A percentile compares a stretch with the other conserved stretches of the same genome.
These are phyloP conservation scores for Anoplius nigerrimus DNA, from an alignment of 2,888 invertebrate species.

Conservation along the genomic window DNA sequence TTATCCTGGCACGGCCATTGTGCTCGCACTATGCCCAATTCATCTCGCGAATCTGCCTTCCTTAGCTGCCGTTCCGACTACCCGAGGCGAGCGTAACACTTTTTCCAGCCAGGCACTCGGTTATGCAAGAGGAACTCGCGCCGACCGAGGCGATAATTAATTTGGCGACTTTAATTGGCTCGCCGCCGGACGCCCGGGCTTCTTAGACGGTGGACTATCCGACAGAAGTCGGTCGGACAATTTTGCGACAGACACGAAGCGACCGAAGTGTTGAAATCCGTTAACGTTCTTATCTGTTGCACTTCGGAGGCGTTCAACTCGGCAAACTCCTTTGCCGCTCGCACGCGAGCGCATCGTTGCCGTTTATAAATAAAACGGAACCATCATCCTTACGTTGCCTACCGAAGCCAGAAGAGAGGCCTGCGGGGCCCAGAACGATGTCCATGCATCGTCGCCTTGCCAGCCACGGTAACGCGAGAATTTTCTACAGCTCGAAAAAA, in stretches of 20 bases:
- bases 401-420: conserved; percentile 55
- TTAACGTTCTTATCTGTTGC: conserved; percentile 70
- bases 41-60: neutral
- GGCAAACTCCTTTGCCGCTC: conserved; percentile 58
- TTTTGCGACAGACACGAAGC: conserved; percentile 28
- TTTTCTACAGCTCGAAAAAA: too few species aligned
- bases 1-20: too few species aligned
- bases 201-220: conserved; percentile 14
- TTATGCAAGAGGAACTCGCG: conserved; percentile 36
- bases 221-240: conserved; percentile 8
- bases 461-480: too few species aligned
- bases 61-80: conserved; percentile 27
- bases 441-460: conserved; percentile 7
- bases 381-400: conserved; percentile 49
- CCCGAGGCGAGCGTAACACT: conserved; percentile 35
- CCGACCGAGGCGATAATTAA: conserved; percentile 21
- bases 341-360: conserved; percentile 55
- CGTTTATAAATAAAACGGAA: conserved; percentile 60
- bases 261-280: conserved; percentile 56
- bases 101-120: conserved; percentile 26
- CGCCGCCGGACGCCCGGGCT: neutral
- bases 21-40: too few species aligned
- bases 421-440: neutral
- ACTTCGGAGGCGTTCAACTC: conserved; percentile 71
- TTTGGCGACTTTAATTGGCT: conserved; percentile 23